These are phyloP conservation scores for Apomyelois bistriatella DNA, from an alignment of 2,888 invertebrate species.

Conservation along the genomic window DNA sequence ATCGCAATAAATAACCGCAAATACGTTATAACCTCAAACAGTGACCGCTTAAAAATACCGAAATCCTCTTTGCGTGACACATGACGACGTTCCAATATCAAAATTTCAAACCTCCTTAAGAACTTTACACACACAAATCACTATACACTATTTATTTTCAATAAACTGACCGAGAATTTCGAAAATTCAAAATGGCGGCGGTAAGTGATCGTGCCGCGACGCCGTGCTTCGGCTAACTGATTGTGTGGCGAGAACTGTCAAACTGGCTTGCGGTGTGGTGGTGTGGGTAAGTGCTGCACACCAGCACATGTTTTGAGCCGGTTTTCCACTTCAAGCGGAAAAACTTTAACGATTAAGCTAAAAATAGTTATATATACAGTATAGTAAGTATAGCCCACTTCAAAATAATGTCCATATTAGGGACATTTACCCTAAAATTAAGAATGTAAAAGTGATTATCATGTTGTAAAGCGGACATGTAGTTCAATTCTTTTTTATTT, in stretches of 20 bases:
- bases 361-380: no score
- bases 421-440: neutral
- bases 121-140: conserved; percentile 51
- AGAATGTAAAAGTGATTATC: no score
- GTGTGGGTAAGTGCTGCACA: conserved; percentile 36
- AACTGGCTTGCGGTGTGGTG: conserved; percentile 52
- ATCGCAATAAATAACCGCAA: conserved; percentile 32
- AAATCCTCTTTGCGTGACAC: conserved; percentile 37
- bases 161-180: conserved; percentile 54
- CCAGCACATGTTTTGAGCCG: conserved; percentile 16
- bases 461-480: no score
- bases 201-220: conserved; percentile 60
- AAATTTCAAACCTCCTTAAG: conserved; percentile 34
- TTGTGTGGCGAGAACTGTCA: conserved; percentile 62
- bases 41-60: conserved; percentile 49
- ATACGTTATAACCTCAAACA: conserved; percentile 46
- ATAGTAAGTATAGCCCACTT: no score
- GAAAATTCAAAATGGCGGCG: conserved; percentile 60
- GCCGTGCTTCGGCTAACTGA: conserved; percentile 76
- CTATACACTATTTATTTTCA: conserved; percentile 62
- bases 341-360: conserved; percentile 9
- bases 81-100: conserved; percentile 17
- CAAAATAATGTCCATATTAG: neutral
- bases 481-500: no score
- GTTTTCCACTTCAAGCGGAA: conserved; percentile 5